Conservation (phyloP, 2,888 invertebrate species). For the Philereme vetulata region DNA sequence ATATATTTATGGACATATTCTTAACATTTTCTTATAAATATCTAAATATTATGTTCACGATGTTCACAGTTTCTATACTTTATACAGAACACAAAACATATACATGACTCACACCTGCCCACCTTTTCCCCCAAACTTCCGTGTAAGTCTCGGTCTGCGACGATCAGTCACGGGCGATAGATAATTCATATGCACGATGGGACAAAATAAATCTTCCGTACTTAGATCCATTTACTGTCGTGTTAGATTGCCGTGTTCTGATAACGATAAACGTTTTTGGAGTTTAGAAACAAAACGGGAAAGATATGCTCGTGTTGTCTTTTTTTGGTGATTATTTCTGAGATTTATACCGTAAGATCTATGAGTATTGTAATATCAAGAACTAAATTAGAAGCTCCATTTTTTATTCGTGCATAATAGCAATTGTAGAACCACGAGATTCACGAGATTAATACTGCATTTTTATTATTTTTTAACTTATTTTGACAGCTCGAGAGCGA, state of each 20-base stretch:
- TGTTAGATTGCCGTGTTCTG: slow-evolving; percentile 56
- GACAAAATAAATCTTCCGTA: slow-evolving; percentile 59
- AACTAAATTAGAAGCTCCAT: too few relatives aligned
- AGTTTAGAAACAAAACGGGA: slow-evolving; percentile 33
- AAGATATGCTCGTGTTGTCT: slow-evolving; percentile 4
- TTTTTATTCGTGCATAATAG: too few relatives aligned
- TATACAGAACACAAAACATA: slow-evolving; percentile 6
- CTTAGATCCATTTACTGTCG: slow-evolving; percentile 52
- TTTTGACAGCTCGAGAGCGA: too few relatives aligned
- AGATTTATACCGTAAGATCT: too few relatives aligned
- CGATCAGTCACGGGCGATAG: slow-evolving; percentile 67
- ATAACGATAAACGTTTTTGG: slow-evolving; percentile 50
- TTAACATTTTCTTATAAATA: too few relatives aligned
- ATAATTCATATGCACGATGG: slow-evolving; percentile 61
- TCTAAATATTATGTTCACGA: too few relatives aligned
- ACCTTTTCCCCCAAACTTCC: slow-evolving; percentile 49
- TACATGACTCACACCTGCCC: slow-evolving; percentile 4
- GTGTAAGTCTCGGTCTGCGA: slow-evolving; percentile 54
- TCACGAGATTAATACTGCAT: too few relatives aligned
- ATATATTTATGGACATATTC: too few relatives aligned
- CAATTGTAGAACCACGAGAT: too few relatives aligned
- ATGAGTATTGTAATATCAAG: too few relatives aligned
- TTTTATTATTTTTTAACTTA: too few relatives aligned
- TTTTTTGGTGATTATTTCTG: neutral
- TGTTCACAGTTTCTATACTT: neutral